These are phyloP conservation scores for Clitarchus hookeri DNA, from an alignment of 2,888 invertebrate genomes.

Conservation along the genomic window DNA sequence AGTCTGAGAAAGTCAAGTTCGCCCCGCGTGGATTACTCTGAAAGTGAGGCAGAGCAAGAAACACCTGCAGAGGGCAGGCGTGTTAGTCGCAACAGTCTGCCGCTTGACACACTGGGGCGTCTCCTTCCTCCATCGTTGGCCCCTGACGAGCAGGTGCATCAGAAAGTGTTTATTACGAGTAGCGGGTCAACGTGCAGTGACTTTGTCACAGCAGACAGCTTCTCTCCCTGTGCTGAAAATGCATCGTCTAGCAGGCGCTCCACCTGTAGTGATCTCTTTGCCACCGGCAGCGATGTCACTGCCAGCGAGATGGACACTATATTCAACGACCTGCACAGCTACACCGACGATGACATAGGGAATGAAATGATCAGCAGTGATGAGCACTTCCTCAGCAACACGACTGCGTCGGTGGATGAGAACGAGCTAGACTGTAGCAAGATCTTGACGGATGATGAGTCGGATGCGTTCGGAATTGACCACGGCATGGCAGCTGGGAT, in stretches of 20 bases:
- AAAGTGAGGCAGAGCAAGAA: neutral
- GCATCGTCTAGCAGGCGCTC: neutral
- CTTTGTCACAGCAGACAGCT: constrained; percentile 19
- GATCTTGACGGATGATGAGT: neutral
- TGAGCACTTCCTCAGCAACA: constrained; percentile 12
- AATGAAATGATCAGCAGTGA: constrained; percentile 15
- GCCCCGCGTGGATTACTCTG: neutral
- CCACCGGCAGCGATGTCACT: constrained; percentile 20
- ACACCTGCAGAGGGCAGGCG: neutral
- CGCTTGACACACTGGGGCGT: neutral
- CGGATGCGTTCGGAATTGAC: neutral
- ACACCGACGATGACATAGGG: constrained; percentile 3
- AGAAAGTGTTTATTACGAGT: neutral
- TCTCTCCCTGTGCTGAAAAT: neutral
- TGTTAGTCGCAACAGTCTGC: neutral
- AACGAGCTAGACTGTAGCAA: constrained; percentile 4
- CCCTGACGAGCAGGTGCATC: neutral
- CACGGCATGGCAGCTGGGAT: neutral
- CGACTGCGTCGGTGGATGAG: neutral
- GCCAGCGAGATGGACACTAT: constrained; percentile 19
- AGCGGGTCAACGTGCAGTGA: constrained; percentile 18
- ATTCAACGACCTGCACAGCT: constrained; percentile 22
- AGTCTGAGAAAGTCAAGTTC: neutral
- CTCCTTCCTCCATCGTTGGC: neutral
- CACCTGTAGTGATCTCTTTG: constrained; percentile 10